Percentiles rank a stretch among this genome's conserved stretches.
These are phyloP conservation scores for Manis javanica DNA, from an alignment of 2,797 vertebrate genomes.

Conservation along the genomic window DNA sequence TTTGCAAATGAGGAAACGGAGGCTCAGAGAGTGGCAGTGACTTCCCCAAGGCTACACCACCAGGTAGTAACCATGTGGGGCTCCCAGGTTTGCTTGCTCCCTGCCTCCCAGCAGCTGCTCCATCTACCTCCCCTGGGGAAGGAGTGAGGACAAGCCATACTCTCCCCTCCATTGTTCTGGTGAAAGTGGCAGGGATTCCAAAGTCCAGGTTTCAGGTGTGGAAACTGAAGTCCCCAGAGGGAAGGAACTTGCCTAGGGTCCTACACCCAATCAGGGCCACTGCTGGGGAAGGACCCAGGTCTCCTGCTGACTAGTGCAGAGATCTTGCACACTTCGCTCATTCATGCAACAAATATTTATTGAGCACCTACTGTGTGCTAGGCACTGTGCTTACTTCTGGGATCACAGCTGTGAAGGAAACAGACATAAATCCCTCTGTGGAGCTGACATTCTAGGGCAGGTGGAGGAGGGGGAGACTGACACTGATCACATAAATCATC, in stretches of 20 bases:
- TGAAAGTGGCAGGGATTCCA: neutral
- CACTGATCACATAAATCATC: neutral
- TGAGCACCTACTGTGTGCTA: neutral
- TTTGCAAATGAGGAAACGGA: neutral
- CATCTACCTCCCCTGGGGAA: neutral
- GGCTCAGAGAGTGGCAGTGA: neutral
- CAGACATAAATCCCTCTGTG: neutral
- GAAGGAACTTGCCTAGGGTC: neutral
- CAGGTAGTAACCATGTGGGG: neutral
- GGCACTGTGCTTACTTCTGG: neutral
- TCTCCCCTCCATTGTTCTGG: neutral
- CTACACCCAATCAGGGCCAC: too few species aligned
- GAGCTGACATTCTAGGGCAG: neutral
- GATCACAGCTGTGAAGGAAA: neutral
- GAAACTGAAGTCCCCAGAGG: neutral
- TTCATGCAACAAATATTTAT: neutral
- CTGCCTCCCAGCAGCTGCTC: neutral
- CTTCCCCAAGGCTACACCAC: neutral
- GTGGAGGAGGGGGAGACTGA: neutral
- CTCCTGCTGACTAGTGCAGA: neutral
- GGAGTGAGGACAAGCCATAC: neutral
- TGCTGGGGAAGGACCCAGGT: neutral
- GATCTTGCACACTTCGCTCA: neutral
- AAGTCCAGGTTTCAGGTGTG: constrained; percentile 1
- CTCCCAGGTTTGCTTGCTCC: neutral